Evolutionary conservation across 2,113 vertebrate species (phyloP), one percentile per base, ranked within the genome.

Genomic region (Etheostoma cragini): DNA sequence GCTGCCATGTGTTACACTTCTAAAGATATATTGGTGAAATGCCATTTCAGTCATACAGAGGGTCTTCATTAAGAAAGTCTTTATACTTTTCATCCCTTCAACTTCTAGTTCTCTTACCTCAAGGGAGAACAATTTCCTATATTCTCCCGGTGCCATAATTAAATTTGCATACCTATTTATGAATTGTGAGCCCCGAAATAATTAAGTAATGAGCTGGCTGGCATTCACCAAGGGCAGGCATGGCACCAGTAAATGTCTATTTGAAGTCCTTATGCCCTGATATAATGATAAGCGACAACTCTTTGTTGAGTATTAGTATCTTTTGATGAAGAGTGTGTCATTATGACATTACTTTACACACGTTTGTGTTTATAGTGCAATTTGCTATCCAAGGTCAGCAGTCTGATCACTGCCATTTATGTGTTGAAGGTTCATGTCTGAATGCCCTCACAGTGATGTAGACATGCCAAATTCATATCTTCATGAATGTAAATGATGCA

Each of bases 131-230:
- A 89, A 88, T 92, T 84, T 72, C 86, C 84, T 92, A 91, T 89
- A 71, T 73, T 89, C 82, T 84, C 42, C 54, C 78, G 78, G 72
- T 76, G 56, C 80, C 79, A 70, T 94, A 92, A 94, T 93, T 93
- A 45, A 91, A 93, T 94, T 91, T 93, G 87, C 90, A 93, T 92
- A 90, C 88, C 83, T 92, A 92, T 92, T 92, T 92, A 78, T 87
- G 88, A 91, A 88, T 83, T 85, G 80, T 63, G 75, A 86, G 85
- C 76, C 86, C 83, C 22, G 62, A 87, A 91, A 90, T 92, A 91
- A 92, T 93, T 92, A 91, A 85, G 87, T 92, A 94, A 93, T 93
- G 92, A 94, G 84, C 73, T 60, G 86, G 69, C 77, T 90, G 87
- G 85, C 85, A 84, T 90, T 90, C 81, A 90, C 87, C 89, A 88